A percentile compares a stretch with the other conserved stretches of the same genome.
Evolutionary conservation across 2,888 invertebrate species (phyloP).

Genomic region (Agriotes lineatus): DNA sequence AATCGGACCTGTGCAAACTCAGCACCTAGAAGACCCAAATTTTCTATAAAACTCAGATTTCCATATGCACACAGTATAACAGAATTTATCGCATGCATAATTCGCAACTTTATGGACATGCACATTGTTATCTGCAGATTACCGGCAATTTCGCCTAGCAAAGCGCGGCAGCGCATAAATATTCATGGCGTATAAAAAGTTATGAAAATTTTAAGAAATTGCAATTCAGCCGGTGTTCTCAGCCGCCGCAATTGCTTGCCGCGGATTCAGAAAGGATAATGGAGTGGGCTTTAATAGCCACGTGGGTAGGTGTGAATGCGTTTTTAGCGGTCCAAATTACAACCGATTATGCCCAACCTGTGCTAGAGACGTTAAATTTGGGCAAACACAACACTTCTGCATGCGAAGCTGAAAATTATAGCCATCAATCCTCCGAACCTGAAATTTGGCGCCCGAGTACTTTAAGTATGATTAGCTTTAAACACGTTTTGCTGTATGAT

Average conservation of each 20-base stretch:
- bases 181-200: slow-evolving; percentile 11
- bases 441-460: too few relatives aligned
- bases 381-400: too few relatives aligned
- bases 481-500: too few relatives aligned
- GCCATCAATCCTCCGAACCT: too few relatives aligned
- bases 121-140: slow-evolving; percentile 27
- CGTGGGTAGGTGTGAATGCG: too few relatives aligned
- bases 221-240: background rate
- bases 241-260: background rate
- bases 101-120: slow-evolving; percentile 26
- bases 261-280: background rate
- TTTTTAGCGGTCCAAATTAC: too few relatives aligned
- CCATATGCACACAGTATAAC: slow-evolving; percentile 18
- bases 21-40: background rate
- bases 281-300: too few relatives aligned
- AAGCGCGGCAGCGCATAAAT: slow-evolving; percentile 15
- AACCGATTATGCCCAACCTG: too few relatives aligned
- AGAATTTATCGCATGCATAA: slow-evolving; percentile 19
- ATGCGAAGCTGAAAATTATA: too few relatives aligned
- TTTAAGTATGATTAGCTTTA: too few relatives aligned
- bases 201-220: slow-evolving; percentile 9
- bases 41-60: slow-evolving; percentile 15
- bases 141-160: slow-evolving; percentile 10
- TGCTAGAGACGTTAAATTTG: too few relatives aligned
- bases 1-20: slow-evolving; percentile 4